Evolutionary conservation across 2,888 invertebrate genomes (phyloP), one percentile per base, ranked within the genome.

Genomic region (Eupithecia insigniata): DNA sequence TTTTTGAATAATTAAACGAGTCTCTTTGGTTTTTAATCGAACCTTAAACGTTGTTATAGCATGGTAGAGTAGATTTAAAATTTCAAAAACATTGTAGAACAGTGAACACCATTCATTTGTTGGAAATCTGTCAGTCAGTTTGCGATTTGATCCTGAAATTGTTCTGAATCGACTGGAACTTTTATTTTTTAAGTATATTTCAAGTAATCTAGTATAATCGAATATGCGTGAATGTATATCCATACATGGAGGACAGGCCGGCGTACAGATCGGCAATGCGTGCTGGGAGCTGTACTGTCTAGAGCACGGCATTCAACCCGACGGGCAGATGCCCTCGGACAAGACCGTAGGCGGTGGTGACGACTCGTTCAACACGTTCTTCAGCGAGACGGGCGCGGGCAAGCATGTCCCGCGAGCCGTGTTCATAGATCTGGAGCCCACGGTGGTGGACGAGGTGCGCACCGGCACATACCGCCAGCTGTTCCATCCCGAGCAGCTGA

Each of bases 401-500:
- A 99, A 99, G 89, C 99, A 99, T 90, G 99, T 99, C 1, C 99
- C 99, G 26, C 95, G 99, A 81, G 98, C 97, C 7, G 98, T 99
- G 26, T 99, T 99, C 88, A 98, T 99, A 62, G 99, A 99, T 90
- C 94, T 99, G 85, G 99, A 99, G 91, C 99, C 99, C 34, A 99
- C 99, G 70, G 99, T 99, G 72, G 98, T 99, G 66, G 97, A 98
- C 89, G 98, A 98, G 90, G 98, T 98, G 51, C 96, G 98, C 82
- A 98, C 98, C 66, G 98, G 98, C 78, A 98, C 98, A n/a, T 99
- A 99, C 94, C 95, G 98, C 62, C 98, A 98, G 88, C 95, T 99
- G 79, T 99, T 99, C 95, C 99, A 99, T 87, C 99, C 99, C 0
- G 99, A 99, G 89, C 99, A 99, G 90, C 95, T 99, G 79, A 98